A percentile compares a stretch with the other conserved stretches of the same genome.
Conservation (phyloP, 2,797 vertebrate species). For the Chloroceryle amazona region DNA sequence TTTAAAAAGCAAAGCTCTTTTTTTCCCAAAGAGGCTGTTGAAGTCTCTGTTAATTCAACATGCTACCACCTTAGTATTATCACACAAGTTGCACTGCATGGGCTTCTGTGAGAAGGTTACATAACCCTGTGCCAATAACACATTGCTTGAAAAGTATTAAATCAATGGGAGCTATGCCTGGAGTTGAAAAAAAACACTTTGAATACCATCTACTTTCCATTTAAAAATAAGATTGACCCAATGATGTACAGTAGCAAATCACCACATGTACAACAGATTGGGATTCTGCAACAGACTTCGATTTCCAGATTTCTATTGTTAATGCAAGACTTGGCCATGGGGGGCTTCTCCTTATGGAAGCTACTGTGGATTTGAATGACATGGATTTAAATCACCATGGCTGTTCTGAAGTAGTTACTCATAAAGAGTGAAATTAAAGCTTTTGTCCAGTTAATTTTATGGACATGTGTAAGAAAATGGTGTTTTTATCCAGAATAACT, state of each 20-base stretch:
- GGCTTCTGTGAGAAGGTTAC: background rate
- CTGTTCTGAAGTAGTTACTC: background rate
- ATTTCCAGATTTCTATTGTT: background rate
- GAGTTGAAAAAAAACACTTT: background rate
- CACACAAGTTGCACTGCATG: background rate
- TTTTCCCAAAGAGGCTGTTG: background rate
- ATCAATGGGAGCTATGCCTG: background rate
- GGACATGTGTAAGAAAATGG: background rate
- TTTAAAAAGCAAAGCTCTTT: background rate
- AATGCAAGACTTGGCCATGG: background rate
- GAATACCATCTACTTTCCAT: background rate
- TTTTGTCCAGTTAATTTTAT: background rate
- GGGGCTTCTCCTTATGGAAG: background rate
- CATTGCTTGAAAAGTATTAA: background rate
- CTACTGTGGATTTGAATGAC: background rate
- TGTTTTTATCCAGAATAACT: background rate
- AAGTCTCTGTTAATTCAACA: background rate
- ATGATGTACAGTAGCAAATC: background rate
- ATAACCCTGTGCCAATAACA: background rate
- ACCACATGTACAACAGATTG: background rate
- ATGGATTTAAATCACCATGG: background rate
- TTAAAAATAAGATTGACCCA: background rate
- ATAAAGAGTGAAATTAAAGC: background rate
- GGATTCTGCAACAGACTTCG: background rate
- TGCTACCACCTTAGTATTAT: background rate